Evolutionary conservation across 2,888 invertebrate species (phyloP), one percentile per base, ranked within the genome.

Genomic region (Netelia melanura): DNA sequence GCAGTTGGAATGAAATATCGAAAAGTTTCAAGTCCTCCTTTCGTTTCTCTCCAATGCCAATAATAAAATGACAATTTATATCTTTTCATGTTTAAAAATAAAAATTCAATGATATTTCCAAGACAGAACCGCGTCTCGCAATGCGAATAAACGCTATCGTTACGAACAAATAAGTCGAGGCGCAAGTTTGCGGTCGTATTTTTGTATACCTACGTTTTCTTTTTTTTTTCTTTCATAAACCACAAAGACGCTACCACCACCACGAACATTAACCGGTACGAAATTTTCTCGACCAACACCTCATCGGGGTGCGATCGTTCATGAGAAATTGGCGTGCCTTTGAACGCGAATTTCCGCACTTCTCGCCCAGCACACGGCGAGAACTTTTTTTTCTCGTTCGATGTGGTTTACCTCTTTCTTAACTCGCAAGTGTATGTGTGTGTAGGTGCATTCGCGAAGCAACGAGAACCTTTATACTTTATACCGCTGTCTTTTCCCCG

Each of bases 91-190:
- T 38, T 8, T 30, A 44, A 10, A 21, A 21, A 11, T 25, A 3
- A 21, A 21, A 21, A 38, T 58, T 38, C 21, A 48, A 61, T 30
- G 17, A 52, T 71, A 58, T 48, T 21, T 25, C 6, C 38, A 38
- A 54, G 67, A 14, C 30, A 78, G 52, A 87, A 87, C 88, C 88
- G 89, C 88, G 89, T 90, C 89, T 87, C 90, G 83, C 86, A 88
- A 88, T 87, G 79, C 80, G 87, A 86, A 88, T 89, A 90, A 91
- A 89, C 87, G 88, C 89, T 88, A 87, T 89, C 89, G 87, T 91
- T 90, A 91, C 86, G 87, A 86, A 85, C 85, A 86, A 86, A 86
- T 87, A 86, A 78, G 88, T 84, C 81, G 76, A 87, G 84, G 71
- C 80, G 56, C 79, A 48, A 14, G 80, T 75, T 89, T 87, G 90